Conservation (phyloP, 2,888 invertebrate genomes). For the Hoplodrina blanda region DNA sequence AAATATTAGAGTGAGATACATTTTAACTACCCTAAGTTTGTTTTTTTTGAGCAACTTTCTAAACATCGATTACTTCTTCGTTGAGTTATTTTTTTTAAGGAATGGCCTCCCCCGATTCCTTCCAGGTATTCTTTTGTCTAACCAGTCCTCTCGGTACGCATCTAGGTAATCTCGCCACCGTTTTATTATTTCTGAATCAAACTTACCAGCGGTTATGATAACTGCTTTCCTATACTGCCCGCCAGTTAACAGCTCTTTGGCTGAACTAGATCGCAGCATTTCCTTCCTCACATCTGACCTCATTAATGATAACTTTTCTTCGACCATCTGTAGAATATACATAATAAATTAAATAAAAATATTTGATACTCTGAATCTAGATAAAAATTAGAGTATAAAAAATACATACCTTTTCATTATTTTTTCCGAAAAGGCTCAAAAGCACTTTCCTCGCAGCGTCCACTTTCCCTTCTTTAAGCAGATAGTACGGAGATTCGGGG, state of each 20-base stretch:
- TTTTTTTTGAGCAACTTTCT: no score
- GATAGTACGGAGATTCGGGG: conserved; percentile 91
- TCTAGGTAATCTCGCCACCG: no score
- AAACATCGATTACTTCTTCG: no score
- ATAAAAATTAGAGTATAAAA: not conserved
- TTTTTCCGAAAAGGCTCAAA: conserved; percentile 40
- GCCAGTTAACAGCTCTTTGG: conserved; percentile 85
- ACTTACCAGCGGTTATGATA: conserved; percentile 78
- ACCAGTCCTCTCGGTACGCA: no score
- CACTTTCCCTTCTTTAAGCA: conserved; percentile 85
- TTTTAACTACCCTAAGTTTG: not conserved
- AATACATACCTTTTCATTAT: conserved; percentile 39
- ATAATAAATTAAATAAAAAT: not conserved
- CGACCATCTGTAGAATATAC: conserved; percentile 70
- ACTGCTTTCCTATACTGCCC: conserved; percentile 86
- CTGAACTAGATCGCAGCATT: conserved; percentile 81
- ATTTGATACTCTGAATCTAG: not conserved
- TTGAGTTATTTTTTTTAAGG: no score
- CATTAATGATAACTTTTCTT: conserved; percentile 74
- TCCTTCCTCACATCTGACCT: conserved; percentile 85
- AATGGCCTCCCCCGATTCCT: no score
- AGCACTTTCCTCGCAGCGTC: conserved; percentile 81
- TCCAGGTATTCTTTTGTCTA: no score
- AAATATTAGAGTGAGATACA: not conserved
- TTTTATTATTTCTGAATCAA: not conserved